Evolutionary conservation across 2,797 vertebrate genomes (phyloP).

Genomic region (Enteromius mattozi): DNA sequence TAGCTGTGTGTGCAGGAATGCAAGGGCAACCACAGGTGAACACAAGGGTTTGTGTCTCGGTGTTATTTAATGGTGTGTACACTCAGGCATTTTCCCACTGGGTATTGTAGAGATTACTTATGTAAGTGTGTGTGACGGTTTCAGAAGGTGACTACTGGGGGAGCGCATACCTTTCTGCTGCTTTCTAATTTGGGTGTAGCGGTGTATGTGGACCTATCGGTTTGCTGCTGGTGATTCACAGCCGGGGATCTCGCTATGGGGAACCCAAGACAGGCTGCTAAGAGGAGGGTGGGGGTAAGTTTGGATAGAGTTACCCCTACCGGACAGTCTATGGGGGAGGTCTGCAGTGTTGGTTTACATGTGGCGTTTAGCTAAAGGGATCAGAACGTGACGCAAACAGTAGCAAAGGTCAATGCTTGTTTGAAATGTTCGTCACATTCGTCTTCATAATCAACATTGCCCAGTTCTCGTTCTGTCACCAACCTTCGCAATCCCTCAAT

Average conservation of each 20-base stretch:
- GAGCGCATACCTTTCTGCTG: conserved; percentile 10
- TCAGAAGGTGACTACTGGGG: background rate
- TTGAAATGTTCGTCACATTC: background rate
- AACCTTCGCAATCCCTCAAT: background rate
- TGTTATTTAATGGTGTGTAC: conserved; percentile 15
- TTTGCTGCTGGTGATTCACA: conserved; percentile 45
- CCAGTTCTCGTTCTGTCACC: conserved; percentile 14
- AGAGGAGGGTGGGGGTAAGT: conserved; percentile 7
- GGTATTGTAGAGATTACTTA: background rate
- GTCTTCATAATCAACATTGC: background rate
- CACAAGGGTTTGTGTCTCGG: background rate
- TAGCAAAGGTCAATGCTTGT: conserved; percentile 11
- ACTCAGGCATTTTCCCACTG: background rate
- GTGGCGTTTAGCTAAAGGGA: conserved; percentile 25
- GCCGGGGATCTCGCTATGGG: conserved; percentile 18
- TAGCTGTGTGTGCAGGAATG: conserved; percentile 38
- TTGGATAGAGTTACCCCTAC: conserved; percentile 56
- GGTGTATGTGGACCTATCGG: conserved; percentile 51
- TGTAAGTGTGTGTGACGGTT: background rate
- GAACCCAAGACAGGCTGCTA: conserved; percentile 42
- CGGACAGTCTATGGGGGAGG: conserved; percentile 16
- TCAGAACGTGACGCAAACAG: conserved; percentile 12
- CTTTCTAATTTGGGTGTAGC: conserved; percentile 59
- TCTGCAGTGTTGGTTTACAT: conserved; percentile 46
- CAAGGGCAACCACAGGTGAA: conserved; percentile 9